A percentile compares a stretch with the other conserved stretches of the same genome.
phyloP scores from a whole-genome alignment of 1,140 invertebrate genomes.

The Steinernema feltiae region DNA sequence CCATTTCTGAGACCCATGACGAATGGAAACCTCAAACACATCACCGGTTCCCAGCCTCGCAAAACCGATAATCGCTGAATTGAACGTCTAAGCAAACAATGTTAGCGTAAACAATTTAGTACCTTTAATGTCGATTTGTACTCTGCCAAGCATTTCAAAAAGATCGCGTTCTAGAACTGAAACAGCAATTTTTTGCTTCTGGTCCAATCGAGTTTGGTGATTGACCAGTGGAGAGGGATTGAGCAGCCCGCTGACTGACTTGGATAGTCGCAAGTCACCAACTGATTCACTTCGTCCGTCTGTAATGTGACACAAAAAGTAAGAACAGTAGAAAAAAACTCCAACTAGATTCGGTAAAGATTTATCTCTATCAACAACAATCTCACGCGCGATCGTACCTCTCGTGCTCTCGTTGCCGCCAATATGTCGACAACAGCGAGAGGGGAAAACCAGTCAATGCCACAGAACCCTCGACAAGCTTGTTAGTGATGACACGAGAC shows the following conservation, averaged over 20 bases:
- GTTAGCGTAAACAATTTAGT: neutral
- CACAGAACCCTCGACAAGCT: neutral
- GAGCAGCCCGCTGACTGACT: neutral
- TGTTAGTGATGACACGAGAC: neutral
- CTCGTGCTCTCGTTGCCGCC: neutral
- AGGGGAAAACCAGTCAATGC: neutral
- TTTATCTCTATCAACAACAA: neutral
- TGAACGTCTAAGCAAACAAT: too few relatives aligned
- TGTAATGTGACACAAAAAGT: neutral
- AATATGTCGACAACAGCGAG: neutral
- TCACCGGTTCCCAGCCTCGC: slow-evolving; percentile 66
- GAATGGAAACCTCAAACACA: slow-evolving; percentile 65
- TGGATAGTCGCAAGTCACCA: slow-evolving; percentile 17
- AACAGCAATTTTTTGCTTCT: slow-evolving; percentile 8
- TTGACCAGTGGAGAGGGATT: neutral
- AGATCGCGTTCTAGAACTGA: slow-evolving; percentile 34
- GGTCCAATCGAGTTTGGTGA: neutral
- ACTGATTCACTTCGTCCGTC: slow-evolving; percentile 19
- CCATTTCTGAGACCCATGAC: slow-evolving; percentile 66
- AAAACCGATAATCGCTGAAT: slow-evolving; percentile 64
- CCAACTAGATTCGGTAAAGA: neutral
- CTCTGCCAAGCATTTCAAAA: slow-evolving; percentile 29
- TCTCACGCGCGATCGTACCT: neutral
- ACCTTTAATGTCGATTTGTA: slow-evolving; percentile 36
- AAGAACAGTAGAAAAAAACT: neutral